Conservation (phyloP, 2,888 invertebrate genomes). For the Timema cristinae region DNA sequence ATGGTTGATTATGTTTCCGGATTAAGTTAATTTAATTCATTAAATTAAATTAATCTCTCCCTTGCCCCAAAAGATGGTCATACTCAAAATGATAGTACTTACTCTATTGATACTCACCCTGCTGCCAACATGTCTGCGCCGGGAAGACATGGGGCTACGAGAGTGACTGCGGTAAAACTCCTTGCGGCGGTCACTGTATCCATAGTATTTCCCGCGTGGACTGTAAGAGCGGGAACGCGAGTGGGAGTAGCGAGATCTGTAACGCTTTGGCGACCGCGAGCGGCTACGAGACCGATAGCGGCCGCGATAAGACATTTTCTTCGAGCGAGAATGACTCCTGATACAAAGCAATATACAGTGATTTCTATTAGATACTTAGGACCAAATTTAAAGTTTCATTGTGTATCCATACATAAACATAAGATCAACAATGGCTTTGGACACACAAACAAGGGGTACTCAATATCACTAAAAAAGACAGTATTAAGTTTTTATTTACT, state of each 20-base stretch:
- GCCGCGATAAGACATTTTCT: slow-evolving; percentile 43
- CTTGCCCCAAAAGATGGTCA: too few species aligned
- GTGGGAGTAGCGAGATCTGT: slow-evolving; percentile 41
- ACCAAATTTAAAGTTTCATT: neutral
- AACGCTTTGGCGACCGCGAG: slow-evolving; percentile 47
- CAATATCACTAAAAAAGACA: too few species aligned
- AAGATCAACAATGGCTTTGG: neutral
- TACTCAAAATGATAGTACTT: too few species aligned
- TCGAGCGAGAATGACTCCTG: slow-evolving; percentile 43
- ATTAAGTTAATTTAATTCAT: too few species aligned
- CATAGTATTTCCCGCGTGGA: slow-evolving; percentile 46
- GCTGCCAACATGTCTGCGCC: slow-evolving; percentile 72
- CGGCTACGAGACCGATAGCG: slow-evolving; percentile 54
- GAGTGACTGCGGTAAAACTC: slow-evolving; percentile 63
- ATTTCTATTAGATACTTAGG: neutral
- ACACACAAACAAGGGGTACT: neutral
- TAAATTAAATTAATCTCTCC: too few species aligned
- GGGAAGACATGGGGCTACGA: slow-evolving; percentile 77
- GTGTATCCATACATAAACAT: neutral
- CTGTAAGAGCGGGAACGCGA: slow-evolving; percentile 50
- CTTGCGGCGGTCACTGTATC: slow-evolving; percentile 41
- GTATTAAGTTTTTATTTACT: too few species aligned
- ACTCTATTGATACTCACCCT: slow-evolving; percentile 50
- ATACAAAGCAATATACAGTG: slow-evolving; percentile 36
- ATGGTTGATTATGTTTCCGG: too few species aligned